These are phyloP conservation scores for Caenorhabditis briggsae DNA, from an alignment of 1,140 invertebrate species.

Conservation along the genomic window DNA sequence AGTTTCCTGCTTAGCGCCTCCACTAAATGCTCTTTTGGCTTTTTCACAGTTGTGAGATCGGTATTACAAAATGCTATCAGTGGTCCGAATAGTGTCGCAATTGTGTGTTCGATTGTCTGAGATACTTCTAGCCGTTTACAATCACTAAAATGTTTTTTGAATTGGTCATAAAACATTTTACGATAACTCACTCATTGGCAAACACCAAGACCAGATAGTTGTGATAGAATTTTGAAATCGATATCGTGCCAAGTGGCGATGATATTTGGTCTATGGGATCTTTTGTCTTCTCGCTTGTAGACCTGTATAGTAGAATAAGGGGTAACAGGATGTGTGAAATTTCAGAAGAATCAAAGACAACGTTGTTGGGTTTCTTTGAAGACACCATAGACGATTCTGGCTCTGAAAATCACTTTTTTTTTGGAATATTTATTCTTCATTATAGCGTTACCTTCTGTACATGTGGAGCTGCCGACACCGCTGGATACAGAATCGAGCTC, in stretches of 20 bases:
- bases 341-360: constrained; percentile 28
- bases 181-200: constrained; percentile 37
- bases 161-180: not conserved
- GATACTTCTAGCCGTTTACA: not conserved
- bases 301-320: constrained; percentile 8
- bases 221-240: constrained; percentile 29
- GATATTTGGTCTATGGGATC: constrained; percentile 21
- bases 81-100: constrained; percentile 20
- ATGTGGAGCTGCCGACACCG: constrained; percentile 29
- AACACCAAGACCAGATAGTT: constrained; percentile 44
- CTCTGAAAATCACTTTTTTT: not conserved
- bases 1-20: not conserved
- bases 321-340: constrained; percentile 26
- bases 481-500: constrained; percentile 19
- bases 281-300: constrained; percentile 23
- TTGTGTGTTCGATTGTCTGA: constrained; percentile 16
- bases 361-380: not conserved
- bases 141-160: not conserved
- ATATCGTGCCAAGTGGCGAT: constrained; percentile 29
- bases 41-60: constrained; percentile 28
- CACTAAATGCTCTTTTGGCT: constrained; percentile 9
- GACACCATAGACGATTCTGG: not conserved
- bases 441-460: constrained; percentile 11
- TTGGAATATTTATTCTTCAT: not conserved
- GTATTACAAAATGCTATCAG: constrained; percentile 34